Evolutionary conservation across 2,797 vertebrate genomes (phyloP).

Genomic region (Onychomys torridus): DNA sequence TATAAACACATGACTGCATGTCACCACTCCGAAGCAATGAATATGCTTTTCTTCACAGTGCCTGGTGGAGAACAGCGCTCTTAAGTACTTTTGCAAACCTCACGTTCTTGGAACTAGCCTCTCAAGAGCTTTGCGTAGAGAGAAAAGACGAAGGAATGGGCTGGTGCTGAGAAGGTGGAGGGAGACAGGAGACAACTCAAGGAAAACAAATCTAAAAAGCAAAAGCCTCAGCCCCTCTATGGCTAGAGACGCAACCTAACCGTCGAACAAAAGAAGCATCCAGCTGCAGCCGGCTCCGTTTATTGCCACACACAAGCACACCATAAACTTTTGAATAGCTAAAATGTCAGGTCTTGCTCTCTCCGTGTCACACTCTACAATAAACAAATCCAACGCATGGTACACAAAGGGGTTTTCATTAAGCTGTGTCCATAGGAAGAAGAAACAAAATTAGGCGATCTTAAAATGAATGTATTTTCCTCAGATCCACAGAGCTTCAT

Average conservation of each 20-base stretch:
- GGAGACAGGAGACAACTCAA: not conserved
- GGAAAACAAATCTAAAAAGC: slow-evolving; percentile 51
- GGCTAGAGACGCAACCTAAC: slow-evolving; percentile 41
- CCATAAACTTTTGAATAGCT: slow-evolving; percentile 58
- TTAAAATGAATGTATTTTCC: slow-evolving; percentile 67
- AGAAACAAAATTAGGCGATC: slow-evolving; percentile 26
- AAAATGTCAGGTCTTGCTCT: slow-evolving; percentile 59
- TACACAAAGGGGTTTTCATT: slow-evolving; percentile 65
- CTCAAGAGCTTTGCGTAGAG: not conserved
- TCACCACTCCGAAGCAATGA: slow-evolving; percentile 1
- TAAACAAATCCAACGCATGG: slow-evolving; percentile 62
- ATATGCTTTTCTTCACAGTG: slow-evolving; percentile 10
- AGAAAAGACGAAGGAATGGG: slow-evolving; percentile 20
- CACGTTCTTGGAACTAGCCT: not conserved
- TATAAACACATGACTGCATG: not conserved
- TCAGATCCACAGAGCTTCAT: not conserved
- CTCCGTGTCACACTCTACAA: slow-evolving; percentile 64
- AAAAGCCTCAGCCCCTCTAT: slow-evolving; percentile 21
- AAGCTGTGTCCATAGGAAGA: slow-evolving; percentile 63
- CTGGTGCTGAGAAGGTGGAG: slow-evolving; percentile 27
- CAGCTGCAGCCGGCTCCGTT: slow-evolving; percentile 53
- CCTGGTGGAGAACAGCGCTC: not conserved
- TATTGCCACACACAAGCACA: slow-evolving; percentile 67
- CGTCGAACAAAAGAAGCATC: slow-evolving; percentile 75
- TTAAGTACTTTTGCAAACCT: not conserved